A percentile compares a stretch with the other conserved stretches of the same genome.
These are phyloP conservation scores for Ciconia stormi DNA, from an alignment of 2,113 vertebrate genomes.

Conservation along the genomic window DNA sequence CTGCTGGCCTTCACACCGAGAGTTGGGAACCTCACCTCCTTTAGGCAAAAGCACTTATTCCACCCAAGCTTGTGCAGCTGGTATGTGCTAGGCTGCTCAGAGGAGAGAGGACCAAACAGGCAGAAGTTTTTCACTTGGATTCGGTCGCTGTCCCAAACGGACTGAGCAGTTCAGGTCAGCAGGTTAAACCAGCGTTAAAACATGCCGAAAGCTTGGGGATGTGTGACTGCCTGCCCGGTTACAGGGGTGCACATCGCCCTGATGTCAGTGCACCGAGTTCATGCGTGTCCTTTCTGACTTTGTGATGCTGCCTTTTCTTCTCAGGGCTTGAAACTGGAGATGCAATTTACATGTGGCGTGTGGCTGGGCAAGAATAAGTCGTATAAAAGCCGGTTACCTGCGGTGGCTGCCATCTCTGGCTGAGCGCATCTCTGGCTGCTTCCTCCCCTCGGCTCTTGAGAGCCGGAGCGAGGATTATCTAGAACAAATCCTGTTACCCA, in stretches of 20 bases:
- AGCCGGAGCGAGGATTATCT: background rate
- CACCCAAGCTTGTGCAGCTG: background rate
- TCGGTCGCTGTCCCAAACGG: accelerated
- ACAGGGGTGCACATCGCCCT: background rate
- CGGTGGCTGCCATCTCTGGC: background rate
- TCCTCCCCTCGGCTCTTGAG: background rate
- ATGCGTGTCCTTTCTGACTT: background rate
- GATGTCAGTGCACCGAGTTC: background rate
- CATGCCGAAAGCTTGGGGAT: background rate
- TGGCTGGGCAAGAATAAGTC: background rate
- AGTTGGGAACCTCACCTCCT: background rate
- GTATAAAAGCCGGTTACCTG: background rate
- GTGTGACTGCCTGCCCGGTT: background rate
- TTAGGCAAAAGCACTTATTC: background rate
- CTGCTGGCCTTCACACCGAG: background rate
- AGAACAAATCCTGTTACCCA: slow-evolving; percentile 30
- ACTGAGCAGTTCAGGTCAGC: accelerated
- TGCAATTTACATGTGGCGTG: background rate
- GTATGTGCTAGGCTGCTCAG: background rate
- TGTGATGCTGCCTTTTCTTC: background rate
- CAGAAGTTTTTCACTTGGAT: background rate
- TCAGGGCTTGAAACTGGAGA: background rate
- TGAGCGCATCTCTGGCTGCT: background rate
- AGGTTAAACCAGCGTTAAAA: background rate
- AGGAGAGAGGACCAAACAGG: background rate